Base-by-base conservation (phyloP, 2,113 vertebrate species). In the Coracopsis vasa region DNA sequence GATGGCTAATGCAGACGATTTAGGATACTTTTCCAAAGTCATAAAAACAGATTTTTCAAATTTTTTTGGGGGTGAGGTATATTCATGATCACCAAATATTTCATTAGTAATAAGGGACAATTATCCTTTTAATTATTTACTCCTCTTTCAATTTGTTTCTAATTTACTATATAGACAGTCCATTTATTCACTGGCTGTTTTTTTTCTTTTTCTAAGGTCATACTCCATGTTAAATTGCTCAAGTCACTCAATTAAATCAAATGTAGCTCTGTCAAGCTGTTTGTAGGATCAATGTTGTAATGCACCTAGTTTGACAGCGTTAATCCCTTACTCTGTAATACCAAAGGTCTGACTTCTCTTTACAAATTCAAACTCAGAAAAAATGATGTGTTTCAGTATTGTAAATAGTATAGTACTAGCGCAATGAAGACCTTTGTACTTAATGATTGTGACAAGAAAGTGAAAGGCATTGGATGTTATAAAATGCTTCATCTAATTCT, bases 161-260 rank as follows among this genome's bases (percentile, higher is more conserved):
- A 33, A 88, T 79, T 69, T 69, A 29, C 31, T 70, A 1, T 56
- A 37, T 50, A 24, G 10, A 5, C 8, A 71, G 62, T 73, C 23
- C 6, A 75, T 83, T 91, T 80, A 50, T 79, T 95, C 31, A 50
- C n/a, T 72, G 19, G 3, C 33, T 70, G 25, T 6, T 54, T 80
- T 74, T 85, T 56, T 75, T 31, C 2, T 86, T 87, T 90, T 70
- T 87, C 28, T 94, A 85, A 80, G 65, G 44, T 88, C 48, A 84
- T 31, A n/a, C 69, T 95, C 71, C 42, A 29, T 35, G 41, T 24
- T 31, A 84, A 85, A 91, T 61, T 58, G 80, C 39, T 85, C 53
- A 79, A 94, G 51, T 85, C 48, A 85, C 37, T 91, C 51, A 83
- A 37, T 31, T 33, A 95, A 66, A 93, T 84, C 71, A 92, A 96